These are phyloP conservation scores for Halotydeus destructor DNA, from an alignment of 1,140 invertebrate genomes.

Conservation along the genomic window DNA sequence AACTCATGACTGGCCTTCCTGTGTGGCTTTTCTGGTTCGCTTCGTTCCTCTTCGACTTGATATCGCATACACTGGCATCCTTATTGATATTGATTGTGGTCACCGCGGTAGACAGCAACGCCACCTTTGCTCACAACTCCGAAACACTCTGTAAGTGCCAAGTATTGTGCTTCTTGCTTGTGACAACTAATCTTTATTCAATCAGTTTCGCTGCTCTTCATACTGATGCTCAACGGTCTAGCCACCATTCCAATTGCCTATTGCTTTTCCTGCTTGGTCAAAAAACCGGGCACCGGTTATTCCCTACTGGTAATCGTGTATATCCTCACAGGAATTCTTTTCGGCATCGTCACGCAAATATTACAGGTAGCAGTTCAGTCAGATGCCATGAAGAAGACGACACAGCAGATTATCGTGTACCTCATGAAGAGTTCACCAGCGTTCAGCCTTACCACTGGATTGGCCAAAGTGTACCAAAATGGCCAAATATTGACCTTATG, in stretches of 20 bases:
- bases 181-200: too few relatives aligned
- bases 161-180: too few relatives aligned
- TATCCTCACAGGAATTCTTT: neutral
- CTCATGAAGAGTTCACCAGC: neutral
- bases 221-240: conserved; percentile 16
- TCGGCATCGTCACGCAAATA: neutral
- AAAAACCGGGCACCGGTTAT: conserved; percentile 14
- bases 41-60: conserved; percentile 15
- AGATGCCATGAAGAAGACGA: neutral
- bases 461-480: neutral
- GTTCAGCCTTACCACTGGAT: neutral
- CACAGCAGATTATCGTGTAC: neutral
- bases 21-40: conserved; percentile 13
- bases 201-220: conserved; percentile 13
- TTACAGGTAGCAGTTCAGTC: neutral
- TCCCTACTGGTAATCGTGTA: conserved; percentile 13
- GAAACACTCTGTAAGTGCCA: conserved; percentile 4
- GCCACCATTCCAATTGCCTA: conserved; percentile 17
- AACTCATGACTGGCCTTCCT: conserved; percentile 16
- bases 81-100: conserved; percentile 13
- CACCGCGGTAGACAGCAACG: neutral
- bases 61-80: conserved; percentile 4
- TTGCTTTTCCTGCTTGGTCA: conserved; percentile 13
- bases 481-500: neutral
- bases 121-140: conserved; percentile 5